A percentile compares a stretch with the other conserved stretches of the same genome.
These are phyloP conservation scores for Aleiodes testaceus DNA, from an alignment of 2,888 invertebrate species.

Conservation along the genomic window DNA sequence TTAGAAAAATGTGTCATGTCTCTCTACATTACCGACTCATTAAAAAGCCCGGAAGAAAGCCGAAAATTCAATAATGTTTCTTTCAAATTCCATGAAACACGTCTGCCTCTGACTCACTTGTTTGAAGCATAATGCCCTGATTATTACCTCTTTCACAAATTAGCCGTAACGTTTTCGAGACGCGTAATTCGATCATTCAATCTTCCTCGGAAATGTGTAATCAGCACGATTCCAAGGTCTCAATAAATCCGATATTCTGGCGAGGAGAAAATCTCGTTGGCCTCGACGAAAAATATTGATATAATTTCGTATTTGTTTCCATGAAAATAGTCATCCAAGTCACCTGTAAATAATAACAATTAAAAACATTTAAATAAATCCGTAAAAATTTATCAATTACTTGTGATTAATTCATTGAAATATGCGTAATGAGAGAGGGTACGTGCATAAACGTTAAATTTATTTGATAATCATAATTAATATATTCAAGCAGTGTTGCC, in stretches of 20 bases:
- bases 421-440: too few relatives aligned
- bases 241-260: slow-evolving; percentile 28
- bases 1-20: too few relatives aligned
- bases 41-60: background rate
- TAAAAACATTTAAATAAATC: background rate
- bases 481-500: slow-evolving; percentile 36
- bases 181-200: slow-evolving; percentile 53
- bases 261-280: slow-evolving; percentile 13
- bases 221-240: slow-evolving; percentile 51
- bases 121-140: slow-evolving; percentile 17
- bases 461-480: slow-evolving; percentile 32
- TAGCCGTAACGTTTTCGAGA: slow-evolving; percentile 25
- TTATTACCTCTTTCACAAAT: slow-evolving; percentile 41
- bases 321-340: background rate
- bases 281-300: slow-evolving; percentile 22
- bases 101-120: slow-evolving; percentile 31
- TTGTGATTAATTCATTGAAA: too few relatives aligned
- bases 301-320: background rate
- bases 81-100: slow-evolving; percentile 1
- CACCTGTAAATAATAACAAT: background rate
- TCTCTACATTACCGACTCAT: too few relatives aligned
- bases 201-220: slow-evolving; percentile 50
- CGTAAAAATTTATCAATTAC: background rate
- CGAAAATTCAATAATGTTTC: background rate
- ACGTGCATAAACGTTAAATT: background rate